Percentiles rank a stretch among this genome's conserved stretches.
These are phyloP conservation scores for Polydrusus cervinus DNA, from an alignment of 2,888 invertebrate genomes.

Conservation along the genomic window DNA sequence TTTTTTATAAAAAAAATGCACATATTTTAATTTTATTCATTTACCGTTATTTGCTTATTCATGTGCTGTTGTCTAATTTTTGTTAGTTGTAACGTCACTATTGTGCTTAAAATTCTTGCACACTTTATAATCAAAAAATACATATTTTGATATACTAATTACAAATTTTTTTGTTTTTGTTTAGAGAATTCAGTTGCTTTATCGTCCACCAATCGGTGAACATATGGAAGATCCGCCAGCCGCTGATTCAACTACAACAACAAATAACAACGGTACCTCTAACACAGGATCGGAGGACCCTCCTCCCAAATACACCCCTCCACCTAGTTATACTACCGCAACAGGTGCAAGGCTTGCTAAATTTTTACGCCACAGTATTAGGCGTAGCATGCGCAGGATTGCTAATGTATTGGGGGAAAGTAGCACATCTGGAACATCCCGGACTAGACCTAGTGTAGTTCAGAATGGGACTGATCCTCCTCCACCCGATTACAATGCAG, in stretches of 20 bases:
- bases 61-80: too few relatives aligned
- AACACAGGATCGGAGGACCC: conserved; percentile 78
- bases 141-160: too few relatives aligned
- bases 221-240: conserved; percentile 70
- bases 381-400: conserved; percentile 85
- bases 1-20: background rate
- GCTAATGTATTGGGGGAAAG: conserved; percentile 74
- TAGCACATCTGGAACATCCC: conserved; percentile 42
- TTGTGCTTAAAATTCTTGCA: too few relatives aligned
- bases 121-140: too few relatives aligned
- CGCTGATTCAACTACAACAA: conserved; percentile 63
- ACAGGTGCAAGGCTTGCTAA: conserved; percentile 89
- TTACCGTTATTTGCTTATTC: too few relatives aligned
- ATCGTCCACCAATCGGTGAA: conserved; percentile 81
- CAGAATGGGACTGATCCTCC: conserved; percentile 69
- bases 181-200: conserved; percentile 88
- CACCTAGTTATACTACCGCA: conserved; percentile 93
- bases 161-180: conserved; percentile 54
- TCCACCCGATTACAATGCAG: conserved; percentile 78
- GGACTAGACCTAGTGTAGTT: conserved; percentile 40
- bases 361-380: conserved; percentile 82
- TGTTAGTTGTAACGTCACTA: too few relatives aligned
- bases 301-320: conserved; percentile 94
- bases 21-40: too few relatives aligned
- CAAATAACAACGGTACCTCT: conserved; percentile 56